These are phyloP conservation scores for Ailurus styani DNA, from an alignment of 2,113 vertebrate genomes.

Conservation along the genomic window DNA sequence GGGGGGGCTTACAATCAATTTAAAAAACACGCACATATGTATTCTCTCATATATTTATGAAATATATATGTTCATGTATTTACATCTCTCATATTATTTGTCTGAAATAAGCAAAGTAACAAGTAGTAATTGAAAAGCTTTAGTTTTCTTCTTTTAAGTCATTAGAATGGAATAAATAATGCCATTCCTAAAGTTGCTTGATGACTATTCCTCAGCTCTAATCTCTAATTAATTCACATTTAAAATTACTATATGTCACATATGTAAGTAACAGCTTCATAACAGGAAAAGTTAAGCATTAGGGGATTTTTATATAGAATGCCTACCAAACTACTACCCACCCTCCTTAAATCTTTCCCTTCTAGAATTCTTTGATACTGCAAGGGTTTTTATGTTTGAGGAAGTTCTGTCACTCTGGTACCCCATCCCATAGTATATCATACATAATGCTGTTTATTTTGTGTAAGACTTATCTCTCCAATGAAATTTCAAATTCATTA, in stretches of 20 bases:
- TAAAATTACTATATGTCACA: not conserved
- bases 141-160: not conserved
- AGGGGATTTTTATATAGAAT: not conserved
- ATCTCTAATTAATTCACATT: constrained; percentile 1
- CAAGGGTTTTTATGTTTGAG: not conserved
- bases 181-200: not conserved
- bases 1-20: not conserved
- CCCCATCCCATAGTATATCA: not conserved
- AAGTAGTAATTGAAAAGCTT: not conserved
- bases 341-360: not conserved
- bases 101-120: constrained; percentile 30
- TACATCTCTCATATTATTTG: no score
- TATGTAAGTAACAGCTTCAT: constrained; percentile 10
- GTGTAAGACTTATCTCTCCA: not conserved
- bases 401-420: not conserved
- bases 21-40: not conserved
- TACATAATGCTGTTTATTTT: not conserved
- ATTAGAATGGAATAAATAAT: not conserved
- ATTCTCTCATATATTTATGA: not conserved
- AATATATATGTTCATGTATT: no score
- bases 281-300: constrained; percentile 10
- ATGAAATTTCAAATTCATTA: not conserved
- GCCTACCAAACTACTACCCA: not conserved
- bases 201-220: constrained; percentile 17
- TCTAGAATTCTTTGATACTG: not conserved